A percentile compares a stretch with the other conserved stretches of the same genome.
Evolutionary conservation across 2,113 vertebrate genomes (phyloP).

Genomic region (Antidorcas marsupialis): DNA sequence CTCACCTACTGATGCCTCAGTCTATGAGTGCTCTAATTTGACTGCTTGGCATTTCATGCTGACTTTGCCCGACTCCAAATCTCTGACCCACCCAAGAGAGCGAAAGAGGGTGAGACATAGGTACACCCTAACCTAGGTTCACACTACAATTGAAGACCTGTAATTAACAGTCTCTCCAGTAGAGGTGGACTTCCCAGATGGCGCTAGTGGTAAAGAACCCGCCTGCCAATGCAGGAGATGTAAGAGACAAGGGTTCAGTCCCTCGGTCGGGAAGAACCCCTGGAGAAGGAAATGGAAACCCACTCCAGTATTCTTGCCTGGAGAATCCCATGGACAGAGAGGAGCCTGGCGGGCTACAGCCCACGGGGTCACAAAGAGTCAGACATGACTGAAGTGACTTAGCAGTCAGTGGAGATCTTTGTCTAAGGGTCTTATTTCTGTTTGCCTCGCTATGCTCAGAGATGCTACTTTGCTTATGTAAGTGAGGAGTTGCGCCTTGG

Average conservation of each 20-base stretch:
- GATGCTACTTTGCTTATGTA: background rate
- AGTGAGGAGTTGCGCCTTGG: background rate
- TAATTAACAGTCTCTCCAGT: background rate
- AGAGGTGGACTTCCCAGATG: background rate
- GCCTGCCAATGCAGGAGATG: accelerated
- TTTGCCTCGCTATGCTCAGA: background rate
- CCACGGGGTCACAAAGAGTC: background rate
- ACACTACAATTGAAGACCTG: background rate
- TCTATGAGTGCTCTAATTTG: background rate
- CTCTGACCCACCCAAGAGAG: background rate
- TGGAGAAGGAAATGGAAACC: background rate
- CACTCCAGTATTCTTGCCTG: background rate
- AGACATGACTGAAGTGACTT: background rate
- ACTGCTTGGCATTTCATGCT: background rate
- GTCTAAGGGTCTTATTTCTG: background rate
- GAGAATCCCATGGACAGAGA: background rate
- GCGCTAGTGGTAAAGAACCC: background rate
- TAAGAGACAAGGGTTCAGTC: background rate
- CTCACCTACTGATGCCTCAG: background rate
- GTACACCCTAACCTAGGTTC: background rate
- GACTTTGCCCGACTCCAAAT: background rate
- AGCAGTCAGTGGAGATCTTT: background rate
- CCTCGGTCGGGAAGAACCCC: accelerated
- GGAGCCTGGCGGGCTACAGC: background rate
- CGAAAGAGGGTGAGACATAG: background rate